These are phyloP conservation scores for Myodes glareolus DNA, from an alignment of 2,113 vertebrate genomes.

Conservation along the genomic window DNA sequence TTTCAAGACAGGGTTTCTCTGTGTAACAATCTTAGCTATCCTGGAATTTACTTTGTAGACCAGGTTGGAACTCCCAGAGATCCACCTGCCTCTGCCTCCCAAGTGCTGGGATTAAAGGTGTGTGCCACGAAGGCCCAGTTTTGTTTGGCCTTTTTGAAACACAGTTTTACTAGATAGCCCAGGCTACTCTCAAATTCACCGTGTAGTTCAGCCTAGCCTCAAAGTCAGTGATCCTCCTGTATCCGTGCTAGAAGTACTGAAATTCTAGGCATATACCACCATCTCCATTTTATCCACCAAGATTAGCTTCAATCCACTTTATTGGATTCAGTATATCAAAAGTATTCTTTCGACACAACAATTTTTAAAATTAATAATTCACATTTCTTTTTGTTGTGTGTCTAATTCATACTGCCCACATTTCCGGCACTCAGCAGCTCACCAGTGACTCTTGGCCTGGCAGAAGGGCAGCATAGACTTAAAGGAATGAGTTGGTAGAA, in stretches of 20 bases:
- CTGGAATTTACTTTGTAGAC: too few species aligned
- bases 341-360: neutral
- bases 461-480: neutral
- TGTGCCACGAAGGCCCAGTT: neutral
- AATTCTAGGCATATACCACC: neutral
- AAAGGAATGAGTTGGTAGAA: neutral
- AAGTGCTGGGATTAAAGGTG: too few species aligned
- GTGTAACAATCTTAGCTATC: too few species aligned
- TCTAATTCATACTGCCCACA: neutral
- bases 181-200: neutral
- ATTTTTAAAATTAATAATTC: neutral
- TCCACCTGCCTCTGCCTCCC: too few species aligned
- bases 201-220: neutral
- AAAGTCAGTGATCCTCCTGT: neutral
- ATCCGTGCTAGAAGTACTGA: neutral
- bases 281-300: neutral
- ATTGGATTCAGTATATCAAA: neutral
- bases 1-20: too few species aligned
- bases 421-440: neutral
- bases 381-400: neutral
- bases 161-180: neutral
- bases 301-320: constrained; percentile 46
- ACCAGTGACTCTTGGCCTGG: neutral
- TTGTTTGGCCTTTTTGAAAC: neutral
- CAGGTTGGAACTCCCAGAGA: too few species aligned